Conservation (phyloP, 2,797 vertebrate genomes). For the Pangasius larnaudii region DNA sequence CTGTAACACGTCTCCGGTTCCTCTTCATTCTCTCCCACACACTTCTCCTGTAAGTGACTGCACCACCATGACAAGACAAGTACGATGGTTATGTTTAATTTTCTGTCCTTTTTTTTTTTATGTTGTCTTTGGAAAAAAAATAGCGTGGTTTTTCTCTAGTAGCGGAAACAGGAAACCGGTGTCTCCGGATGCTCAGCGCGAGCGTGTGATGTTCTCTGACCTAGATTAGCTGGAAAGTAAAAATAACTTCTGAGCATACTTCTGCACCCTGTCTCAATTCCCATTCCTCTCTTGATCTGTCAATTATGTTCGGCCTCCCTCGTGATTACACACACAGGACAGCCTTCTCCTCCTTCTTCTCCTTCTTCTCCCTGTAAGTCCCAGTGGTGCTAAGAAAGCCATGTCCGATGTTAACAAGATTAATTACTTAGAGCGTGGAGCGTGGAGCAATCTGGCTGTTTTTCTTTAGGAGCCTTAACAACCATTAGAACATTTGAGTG, state of each 20-base stretch:
- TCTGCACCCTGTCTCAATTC: constrained; percentile 18
- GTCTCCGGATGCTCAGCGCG: constrained; percentile 47
- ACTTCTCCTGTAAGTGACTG: background rate
- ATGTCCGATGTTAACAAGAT: constrained; percentile 64
- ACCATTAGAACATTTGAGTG: constrained; percentile 54
- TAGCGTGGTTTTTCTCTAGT: background rate
- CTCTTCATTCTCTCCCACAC: constrained; percentile 9
- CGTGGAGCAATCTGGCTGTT: constrained; percentile 57
- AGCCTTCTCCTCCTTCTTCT: too few relatives aligned
- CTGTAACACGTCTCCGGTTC: background rate
- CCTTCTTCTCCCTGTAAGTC: constrained; percentile 26
- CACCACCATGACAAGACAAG: background rate
- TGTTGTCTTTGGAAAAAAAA: background rate
- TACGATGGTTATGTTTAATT: background rate
- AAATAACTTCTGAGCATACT: constrained; percentile 71
- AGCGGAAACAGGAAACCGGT: background rate
- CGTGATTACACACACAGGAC: constrained; percentile 26
- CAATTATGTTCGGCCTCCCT: constrained; percentile 42
- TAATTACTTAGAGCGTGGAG: constrained; percentile 66
- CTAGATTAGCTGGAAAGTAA: constrained; percentile 74
- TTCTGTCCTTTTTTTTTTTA: background rate
- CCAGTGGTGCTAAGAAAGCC: constrained; percentile 53
- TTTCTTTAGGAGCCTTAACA: constrained; percentile 36
- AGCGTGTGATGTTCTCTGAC: constrained; percentile 69
- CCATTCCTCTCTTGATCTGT: constrained; percentile 45